phyloP scores from a whole-genome alignment of 2,797 vertebrate genomes.

The Uromys caudimaculatus region DNA sequence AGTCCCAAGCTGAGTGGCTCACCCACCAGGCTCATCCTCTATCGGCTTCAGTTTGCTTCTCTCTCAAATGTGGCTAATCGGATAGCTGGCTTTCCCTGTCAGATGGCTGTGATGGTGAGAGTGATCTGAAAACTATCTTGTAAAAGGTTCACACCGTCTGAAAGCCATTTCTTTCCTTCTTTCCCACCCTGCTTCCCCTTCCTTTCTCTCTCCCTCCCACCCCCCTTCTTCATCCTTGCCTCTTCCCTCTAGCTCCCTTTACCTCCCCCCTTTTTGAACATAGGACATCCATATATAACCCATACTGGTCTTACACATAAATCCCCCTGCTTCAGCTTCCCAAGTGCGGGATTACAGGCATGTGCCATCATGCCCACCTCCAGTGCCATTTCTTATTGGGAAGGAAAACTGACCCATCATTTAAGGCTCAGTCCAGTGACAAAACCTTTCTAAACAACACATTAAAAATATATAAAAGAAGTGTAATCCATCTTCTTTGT shows the following conservation, averaged over 20 bases:
- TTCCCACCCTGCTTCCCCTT: not conserved
- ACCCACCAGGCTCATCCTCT: not conserved
- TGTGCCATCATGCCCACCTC: not conserved
- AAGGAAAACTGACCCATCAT: not conserved
- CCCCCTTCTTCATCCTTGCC: not conserved
- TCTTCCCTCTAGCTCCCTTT: not conserved
- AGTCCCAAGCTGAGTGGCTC: not conserved
- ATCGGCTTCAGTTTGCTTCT: slow-evolving; percentile 33
- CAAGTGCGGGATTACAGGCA: not conserved
- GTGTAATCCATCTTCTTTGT: slow-evolving; percentile 5
- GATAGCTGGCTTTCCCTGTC: not conserved
- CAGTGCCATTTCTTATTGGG: not conserved
- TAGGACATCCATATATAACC: not conserved
- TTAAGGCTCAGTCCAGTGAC: not conserved
- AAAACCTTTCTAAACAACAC: not conserved
- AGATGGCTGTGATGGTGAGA: not conserved
- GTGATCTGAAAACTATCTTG: slow-evolving; percentile 17
- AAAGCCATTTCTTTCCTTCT: not conserved
- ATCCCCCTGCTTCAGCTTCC: not conserved
- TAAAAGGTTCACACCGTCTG: slow-evolving; percentile 25
- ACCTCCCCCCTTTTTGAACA: not conserved
- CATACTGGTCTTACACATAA: not conserved
- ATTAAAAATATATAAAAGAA: not conserved
- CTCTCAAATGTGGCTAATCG: slow-evolving; percentile 34
- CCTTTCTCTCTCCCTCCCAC: not conserved